A percentile compares a stretch with the other conserved stretches of the same genome.
These are phyloP conservation scores for Danaus melanippus DNA, from an alignment of 1,140 invertebrate genomes.

Conservation along the genomic window DNA sequence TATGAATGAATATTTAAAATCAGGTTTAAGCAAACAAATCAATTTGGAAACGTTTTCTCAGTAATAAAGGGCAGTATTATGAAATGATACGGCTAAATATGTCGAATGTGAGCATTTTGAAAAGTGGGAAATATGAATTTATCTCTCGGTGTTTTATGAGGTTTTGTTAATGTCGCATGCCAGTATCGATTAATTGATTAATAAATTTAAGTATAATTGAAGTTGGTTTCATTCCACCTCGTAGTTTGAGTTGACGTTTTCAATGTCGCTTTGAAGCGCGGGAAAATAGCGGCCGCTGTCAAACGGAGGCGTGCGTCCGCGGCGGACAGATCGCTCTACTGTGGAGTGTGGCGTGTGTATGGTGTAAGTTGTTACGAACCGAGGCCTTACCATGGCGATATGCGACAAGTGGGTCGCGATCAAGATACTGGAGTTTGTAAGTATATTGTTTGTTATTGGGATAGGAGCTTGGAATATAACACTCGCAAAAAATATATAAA, in stretches of 20 bases:
- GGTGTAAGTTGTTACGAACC: slow-evolving; percentile 14
- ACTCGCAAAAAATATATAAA: too few relatives aligned
- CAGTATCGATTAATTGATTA: slow-evolving; percentile 59
- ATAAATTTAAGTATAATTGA: slow-evolving; percentile 69
- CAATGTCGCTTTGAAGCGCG: slow-evolving; percentile 35
- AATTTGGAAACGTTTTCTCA: slow-evolving; percentile 67
- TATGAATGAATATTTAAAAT: slow-evolving; percentile 63
- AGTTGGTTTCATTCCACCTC: too few relatives aligned
- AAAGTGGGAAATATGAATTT: slow-evolving; percentile 56
- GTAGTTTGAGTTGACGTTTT: slow-evolving; percentile 31
- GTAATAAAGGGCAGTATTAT: slow-evolving; percentile 51
- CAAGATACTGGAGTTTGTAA: slow-evolving; percentile 70
- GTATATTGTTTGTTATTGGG: slow-evolving; percentile 27
- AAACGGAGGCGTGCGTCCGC: slow-evolving; percentile 46
- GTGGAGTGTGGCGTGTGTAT: slow-evolving; percentile 17
- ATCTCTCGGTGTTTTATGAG: slow-evolving; percentile 57
- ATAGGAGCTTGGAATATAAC: background rate
- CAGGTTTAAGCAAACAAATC: slow-evolving; percentile 57
- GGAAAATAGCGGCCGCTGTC: slow-evolving; percentile 32
- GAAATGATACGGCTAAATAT: slow-evolving; percentile 52
- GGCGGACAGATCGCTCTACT: slow-evolving; percentile 34
- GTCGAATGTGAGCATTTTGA: slow-evolving; percentile 54
- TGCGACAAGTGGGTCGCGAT: slow-evolving; percentile 72
- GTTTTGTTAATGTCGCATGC: slow-evolving; percentile 59
- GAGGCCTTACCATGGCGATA: slow-evolving; percentile 46